These are phyloP conservation scores for Phortica variegata DNA, from an alignment of 1,140 invertebrate species.

Conservation along the genomic window DNA sequence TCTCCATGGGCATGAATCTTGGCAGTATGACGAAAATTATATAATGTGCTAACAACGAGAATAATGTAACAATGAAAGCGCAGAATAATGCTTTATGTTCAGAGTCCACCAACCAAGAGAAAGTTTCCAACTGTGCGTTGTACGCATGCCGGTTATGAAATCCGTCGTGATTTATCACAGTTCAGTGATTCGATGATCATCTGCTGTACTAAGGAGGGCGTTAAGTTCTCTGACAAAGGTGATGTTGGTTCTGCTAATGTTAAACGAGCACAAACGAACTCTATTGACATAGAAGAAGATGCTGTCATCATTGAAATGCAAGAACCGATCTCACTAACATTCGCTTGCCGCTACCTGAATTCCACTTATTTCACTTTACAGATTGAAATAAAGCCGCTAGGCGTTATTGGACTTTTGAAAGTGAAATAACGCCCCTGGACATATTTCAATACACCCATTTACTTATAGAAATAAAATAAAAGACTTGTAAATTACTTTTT, in stretches of 20 bases:
- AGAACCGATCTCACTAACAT: slow-evolving; percentile 94
- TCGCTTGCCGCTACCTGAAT: slow-evolving; percentile 92
- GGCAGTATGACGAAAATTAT: slow-evolving; percentile 94
- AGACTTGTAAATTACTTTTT: no score
- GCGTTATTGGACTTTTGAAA: no score
- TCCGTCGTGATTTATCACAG: slow-evolving; percentile 93
- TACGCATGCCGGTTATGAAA: slow-evolving; percentile 94
- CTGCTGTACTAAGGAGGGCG: slow-evolving; percentile 91
- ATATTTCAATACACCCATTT: no score
- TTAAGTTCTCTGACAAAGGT: slow-evolving; percentile 91
- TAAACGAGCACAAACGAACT: slow-evolving; percentile 90
- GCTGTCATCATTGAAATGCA: slow-evolving; percentile 97
- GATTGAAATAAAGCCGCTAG: no score
- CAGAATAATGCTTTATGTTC: slow-evolving; percentile 95
- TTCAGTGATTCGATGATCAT: slow-evolving; percentile 98
- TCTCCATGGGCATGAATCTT: slow-evolving; percentile 98
- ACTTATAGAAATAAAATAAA: no score
- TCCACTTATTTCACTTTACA: no score
- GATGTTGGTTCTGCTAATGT: slow-evolving; percentile 94
- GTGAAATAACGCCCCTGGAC: no score
- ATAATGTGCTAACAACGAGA: slow-evolving; percentile 93
- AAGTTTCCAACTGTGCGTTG: slow-evolving; percentile 93
- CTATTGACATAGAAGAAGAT: slow-evolving; percentile 93
- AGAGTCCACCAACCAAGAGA: slow-evolving; percentile 91
- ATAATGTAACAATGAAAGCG: slow-evolving; percentile 94